These are phyloP conservation scores for Drosophila tsacasi DNA, from an alignment of 1,140 invertebrate genomes.

Conservation along the genomic window DNA sequence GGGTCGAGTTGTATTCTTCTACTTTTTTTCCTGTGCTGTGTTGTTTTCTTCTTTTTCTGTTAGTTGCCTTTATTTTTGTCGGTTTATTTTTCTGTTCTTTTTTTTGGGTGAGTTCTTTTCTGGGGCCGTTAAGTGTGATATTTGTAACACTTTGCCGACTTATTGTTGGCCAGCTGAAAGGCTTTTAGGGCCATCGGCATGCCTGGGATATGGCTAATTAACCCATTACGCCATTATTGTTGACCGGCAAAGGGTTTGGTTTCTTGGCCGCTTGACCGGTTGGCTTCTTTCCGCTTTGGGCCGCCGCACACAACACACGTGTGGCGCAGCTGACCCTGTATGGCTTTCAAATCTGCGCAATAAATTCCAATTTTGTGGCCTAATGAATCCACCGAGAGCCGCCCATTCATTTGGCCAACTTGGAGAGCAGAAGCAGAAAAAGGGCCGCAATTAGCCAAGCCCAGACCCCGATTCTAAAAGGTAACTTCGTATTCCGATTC, in stretches of 20 bases:
- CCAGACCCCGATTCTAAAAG: conserved; percentile 9
- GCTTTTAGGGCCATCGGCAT: conserved; percentile 48
- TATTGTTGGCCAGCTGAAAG: conserved; percentile 59
- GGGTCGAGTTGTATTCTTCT: conserved; percentile 42
- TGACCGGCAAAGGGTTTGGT: conserved; percentile 49
- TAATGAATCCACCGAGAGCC: conserved; percentile 73
- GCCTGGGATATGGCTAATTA: conserved; percentile 77
- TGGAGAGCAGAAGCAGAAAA: conserved; percentile 38
- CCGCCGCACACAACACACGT: conserved; percentile 50
- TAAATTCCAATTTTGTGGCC: conserved; percentile 78
- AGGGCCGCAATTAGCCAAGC: conserved; percentile 66
- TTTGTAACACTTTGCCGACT: conserved; percentile 82
- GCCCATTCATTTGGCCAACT: conserved; percentile 64
- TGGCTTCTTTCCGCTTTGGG: conserved; percentile 55
- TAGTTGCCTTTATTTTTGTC: conserved; percentile 27
- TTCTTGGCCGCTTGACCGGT: conserved; percentile 15
- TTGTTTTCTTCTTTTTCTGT: conserved; percentile 26
- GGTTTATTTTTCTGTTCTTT: background rate
- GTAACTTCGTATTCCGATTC: conserved; percentile 7
- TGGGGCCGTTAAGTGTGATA: conserved; percentile 72
- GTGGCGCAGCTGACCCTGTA: conserved; percentile 32
- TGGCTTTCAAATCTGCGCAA: conserved; percentile 78
- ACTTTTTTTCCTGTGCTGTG: background rate
- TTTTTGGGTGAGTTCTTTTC: conserved; percentile 42
- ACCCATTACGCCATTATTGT: conserved; percentile 81